These are phyloP conservation scores for Cryptoprocta ferox DNA, from an alignment of 2,797 vertebrate genomes.

Conservation along the genomic window DNA sequence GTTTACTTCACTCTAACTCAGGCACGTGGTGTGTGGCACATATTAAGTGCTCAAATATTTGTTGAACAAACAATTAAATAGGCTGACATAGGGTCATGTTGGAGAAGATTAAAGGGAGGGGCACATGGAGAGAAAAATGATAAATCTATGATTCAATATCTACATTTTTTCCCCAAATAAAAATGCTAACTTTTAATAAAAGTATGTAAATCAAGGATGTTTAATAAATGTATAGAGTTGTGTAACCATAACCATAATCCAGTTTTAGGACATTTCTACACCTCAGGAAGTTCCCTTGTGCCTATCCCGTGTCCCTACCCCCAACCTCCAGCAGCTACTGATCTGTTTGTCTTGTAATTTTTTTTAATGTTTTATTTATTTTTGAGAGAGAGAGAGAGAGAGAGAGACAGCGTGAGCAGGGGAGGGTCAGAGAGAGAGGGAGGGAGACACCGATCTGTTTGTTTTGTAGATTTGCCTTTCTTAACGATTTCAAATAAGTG, in stretches of 20 bases:
- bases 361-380: too few species aligned
- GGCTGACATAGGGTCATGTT: not conserved
- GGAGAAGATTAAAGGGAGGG: not conserved
- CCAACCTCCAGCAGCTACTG: not conserved
- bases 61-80: not conserved
- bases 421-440: too few species aligned
- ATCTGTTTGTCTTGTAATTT: too few species aligned
- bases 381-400: too few species aligned
- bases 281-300: not conserved
- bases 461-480: not conserved
- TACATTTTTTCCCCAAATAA: not conserved
- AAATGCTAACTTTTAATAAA: not conserved
- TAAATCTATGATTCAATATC: not conserved
- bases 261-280: not conserved
- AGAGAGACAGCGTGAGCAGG: too few species aligned
- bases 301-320: not conserved
- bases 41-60: not conserved
- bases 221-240: not conserved
- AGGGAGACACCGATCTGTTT: too few species aligned
- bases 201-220: not conserved
- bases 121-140: not conserved
- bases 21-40: not conserved
- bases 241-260: not conserved
- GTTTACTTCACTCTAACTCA: not conserved
- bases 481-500: conserved; percentile 44